Conservation (phyloP, 2,888 invertebrate species). For the Microctonus aethiopoides region DNA sequence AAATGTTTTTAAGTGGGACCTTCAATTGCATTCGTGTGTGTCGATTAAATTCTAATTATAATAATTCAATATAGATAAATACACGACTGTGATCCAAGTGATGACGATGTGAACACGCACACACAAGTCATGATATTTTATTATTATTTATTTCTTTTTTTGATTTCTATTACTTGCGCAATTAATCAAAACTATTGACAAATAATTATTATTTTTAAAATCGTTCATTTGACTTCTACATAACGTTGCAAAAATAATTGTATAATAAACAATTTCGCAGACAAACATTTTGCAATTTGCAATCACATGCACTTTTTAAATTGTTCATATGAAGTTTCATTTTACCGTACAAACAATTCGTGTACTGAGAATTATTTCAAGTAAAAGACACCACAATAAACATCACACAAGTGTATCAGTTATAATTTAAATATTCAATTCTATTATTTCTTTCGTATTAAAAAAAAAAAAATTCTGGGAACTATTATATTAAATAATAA, state of each 20-base stretch:
- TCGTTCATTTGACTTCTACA: not conserved
- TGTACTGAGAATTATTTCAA: not conserved
- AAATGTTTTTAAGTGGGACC: conserved; percentile 24
- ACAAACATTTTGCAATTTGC: not conserved
- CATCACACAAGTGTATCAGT: not conserved
- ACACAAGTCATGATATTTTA: not conserved
- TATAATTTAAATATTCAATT: no score
- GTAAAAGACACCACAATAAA: not conserved
- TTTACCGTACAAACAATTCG: not conserved
- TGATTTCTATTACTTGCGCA: no score
- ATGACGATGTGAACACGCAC: not conserved
- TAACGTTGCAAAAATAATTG: not conserved
- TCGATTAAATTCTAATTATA: conserved; percentile 34
- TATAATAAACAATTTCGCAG: not conserved
- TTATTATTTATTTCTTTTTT: no score
- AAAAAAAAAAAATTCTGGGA: not conserved
- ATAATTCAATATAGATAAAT: conserved; percentile 8
- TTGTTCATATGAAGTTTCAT: not conserved
- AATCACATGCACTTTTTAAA: not conserved
- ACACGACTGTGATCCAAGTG: not conserved
- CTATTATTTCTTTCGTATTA: not conserved
- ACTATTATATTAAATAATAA: not conserved
- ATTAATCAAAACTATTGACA: conserved; percentile 39
- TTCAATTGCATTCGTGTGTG: not conserved
- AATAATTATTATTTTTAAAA: conserved; percentile 42